phyloP scores from a whole-genome alignment of 2,797 vertebrate genomes.

The Apodemus agrarius region DNA sequence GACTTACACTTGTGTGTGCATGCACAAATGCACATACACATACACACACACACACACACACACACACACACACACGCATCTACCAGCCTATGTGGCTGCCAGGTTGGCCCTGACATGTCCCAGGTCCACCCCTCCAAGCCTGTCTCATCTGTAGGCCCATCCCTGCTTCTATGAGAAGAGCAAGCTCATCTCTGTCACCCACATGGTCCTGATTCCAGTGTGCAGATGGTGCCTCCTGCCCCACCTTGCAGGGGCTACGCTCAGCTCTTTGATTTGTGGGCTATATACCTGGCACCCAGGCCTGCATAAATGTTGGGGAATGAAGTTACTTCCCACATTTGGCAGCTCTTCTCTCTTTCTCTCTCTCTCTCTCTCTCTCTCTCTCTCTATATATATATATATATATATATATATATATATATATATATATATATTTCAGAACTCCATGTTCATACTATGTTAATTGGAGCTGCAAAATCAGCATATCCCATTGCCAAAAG shows the following conservation, averaged over 20 bases:
- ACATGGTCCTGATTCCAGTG: background rate
- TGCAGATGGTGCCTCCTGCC: background rate
- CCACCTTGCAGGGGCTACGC: background rate
- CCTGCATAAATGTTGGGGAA: background rate
- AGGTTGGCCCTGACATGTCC: background rate
- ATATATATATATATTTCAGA: background rate
- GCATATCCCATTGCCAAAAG: background rate
- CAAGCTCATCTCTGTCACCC: conserved; percentile 11
- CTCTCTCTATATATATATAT: no score
- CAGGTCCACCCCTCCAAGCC: background rate
- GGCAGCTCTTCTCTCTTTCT: background rate
- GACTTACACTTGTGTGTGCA: background rate
- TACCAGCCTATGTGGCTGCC: background rate
- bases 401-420: no score
- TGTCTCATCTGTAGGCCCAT: no score
- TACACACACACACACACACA: background rate
- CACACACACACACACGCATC: background rate
- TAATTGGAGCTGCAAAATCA: background rate
- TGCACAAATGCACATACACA: background rate
- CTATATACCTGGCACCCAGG: background rate
- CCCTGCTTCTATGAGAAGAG: background rate
- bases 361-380: no score
- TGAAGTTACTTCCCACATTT: background rate
- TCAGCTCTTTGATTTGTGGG: background rate
- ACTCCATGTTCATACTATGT: background rate